phyloP scores from a whole-genome alignment of 1,140 invertebrate species.

The Trichonephila clavata region DNA sequence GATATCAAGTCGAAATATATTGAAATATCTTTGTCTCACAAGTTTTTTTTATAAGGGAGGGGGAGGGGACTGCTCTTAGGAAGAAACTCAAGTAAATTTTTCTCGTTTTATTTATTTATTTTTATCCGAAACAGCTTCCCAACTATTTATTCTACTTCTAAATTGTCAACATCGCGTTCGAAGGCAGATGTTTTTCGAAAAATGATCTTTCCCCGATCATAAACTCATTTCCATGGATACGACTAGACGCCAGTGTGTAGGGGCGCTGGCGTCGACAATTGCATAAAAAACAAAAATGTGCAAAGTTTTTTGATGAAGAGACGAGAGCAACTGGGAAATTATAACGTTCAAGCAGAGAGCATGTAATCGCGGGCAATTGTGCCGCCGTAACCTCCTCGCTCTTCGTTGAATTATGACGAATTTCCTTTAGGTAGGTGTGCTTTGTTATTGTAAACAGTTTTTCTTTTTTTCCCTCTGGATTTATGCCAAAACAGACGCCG shows the following conservation, averaged over 20 bases:
- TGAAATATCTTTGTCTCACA: too few species aligned
- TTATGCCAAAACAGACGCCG: not conserved
- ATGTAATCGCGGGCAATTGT: not conserved
- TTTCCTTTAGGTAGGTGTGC: slow-evolving; percentile 24
- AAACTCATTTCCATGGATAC: slow-evolving; percentile 5
- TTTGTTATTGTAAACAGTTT: not conserved
- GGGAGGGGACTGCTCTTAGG: too few species aligned
- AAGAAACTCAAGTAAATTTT: too few species aligned
- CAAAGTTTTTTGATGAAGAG: not conserved
- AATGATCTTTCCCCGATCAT: not conserved
- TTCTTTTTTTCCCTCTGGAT: not conserved
- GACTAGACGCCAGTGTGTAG: not conserved
- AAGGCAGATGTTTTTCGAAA: not conserved
- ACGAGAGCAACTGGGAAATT: not conserved
- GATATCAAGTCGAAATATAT: too few species aligned
- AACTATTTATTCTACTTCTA: not conserved
- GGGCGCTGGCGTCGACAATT: not conserved
- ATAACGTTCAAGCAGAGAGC: not conserved
- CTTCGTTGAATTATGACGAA: not conserved
- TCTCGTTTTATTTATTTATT: not conserved
- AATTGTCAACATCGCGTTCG: not conserved
- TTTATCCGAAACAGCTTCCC: not conserved
- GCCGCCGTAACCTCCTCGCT: not conserved
- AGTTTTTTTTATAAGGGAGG: too few species aligned
- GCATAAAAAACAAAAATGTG: not conserved